A percentile compares a stretch with the other conserved stretches of the same genome.
Conservation (phyloP, 2,113 vertebrate species). For the Etheostoma cragini region DNA sequence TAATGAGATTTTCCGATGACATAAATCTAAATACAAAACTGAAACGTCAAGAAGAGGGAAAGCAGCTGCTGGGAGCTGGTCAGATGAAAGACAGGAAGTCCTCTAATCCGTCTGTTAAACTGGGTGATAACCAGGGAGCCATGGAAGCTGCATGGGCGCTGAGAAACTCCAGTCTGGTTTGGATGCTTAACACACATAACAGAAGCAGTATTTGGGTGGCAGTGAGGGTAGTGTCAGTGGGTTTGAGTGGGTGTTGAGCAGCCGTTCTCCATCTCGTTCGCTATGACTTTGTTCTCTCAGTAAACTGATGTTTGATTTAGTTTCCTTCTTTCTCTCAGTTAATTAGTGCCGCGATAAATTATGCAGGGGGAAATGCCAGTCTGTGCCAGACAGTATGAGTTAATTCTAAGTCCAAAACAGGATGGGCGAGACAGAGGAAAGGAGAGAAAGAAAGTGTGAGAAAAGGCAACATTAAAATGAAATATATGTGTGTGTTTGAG, state of each 20-base stretch:
- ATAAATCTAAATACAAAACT: conserved; percentile 14
- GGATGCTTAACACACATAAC: conserved; percentile 51
- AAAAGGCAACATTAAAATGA: conserved; percentile 33
- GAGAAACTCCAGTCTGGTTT: conserved; percentile 48
- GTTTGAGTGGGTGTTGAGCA: conserved; percentile 45
- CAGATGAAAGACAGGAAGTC: conserved; percentile 74
- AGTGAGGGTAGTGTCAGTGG: conserved; percentile 22
- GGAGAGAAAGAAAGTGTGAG: conserved; percentile 50
- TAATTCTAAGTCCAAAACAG: conserved; percentile 47
- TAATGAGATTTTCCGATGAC: conserved; percentile 5
- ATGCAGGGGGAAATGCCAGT: conserved; percentile 71
- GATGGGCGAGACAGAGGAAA: conserved; percentile 60
- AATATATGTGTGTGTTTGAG: conserved; percentile 7
- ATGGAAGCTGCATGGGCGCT: conserved; percentile 50
- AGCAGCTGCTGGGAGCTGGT: conserved; percentile 62
- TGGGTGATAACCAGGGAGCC: conserved; percentile 72
- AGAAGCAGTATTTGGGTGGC: conserved; percentile 28
- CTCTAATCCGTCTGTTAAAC: conserved; percentile 65
- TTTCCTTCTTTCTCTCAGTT: conserved; percentile 48
- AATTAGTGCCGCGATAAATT: conserved; percentile 68
- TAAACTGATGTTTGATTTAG: conserved; percentile 41
- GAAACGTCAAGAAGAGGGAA: conserved; percentile 41
- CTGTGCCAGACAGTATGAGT: conserved; percentile 47
- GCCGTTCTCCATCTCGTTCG: conserved; percentile 33
- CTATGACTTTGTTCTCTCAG: conserved; percentile 47